phyloP scores from a whole-genome alignment of 2,888 invertebrate genomes.

The Hydrotaea cyrtoneurina region DNA sequence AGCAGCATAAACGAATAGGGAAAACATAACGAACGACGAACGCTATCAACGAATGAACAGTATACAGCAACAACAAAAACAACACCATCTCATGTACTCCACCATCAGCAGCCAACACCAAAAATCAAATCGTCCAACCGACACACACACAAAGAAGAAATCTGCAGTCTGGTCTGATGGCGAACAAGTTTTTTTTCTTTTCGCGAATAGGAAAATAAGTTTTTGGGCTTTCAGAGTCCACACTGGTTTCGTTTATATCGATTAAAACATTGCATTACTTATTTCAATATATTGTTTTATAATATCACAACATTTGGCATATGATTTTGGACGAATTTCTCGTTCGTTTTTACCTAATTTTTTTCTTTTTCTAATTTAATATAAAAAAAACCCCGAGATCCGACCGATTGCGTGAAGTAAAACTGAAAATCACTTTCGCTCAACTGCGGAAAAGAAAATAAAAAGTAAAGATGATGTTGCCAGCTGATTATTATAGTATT shows the following conservation, averaged over 20 bases:
- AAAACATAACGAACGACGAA: conserved; percentile 39
- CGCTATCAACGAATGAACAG: conserved; percentile 50
- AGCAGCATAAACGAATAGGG: conserved; percentile 34
- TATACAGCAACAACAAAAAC: conserved; percentile 13
- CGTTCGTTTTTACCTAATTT: conserved; percentile 11
- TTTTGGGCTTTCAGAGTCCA: not conserved
- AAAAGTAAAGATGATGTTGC: conserved; percentile 44
- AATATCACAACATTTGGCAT: not conserved
- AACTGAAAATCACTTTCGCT: conserved; percentile 70
- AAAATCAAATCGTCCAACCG: conserved; percentile 46
- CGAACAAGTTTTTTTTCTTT: conserved; percentile 58
- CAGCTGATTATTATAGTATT: not conserved
- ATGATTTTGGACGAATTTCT: not conserved
- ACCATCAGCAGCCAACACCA: conserved; percentile 42
- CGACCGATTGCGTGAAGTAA: conserved; percentile 71
- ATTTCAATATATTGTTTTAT: not conserved
- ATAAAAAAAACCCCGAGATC: conserved; percentile 21
- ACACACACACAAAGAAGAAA: conserved; percentile 52
- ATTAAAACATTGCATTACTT: not conserved
- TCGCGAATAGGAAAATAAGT: not conserved
- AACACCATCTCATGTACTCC: conserved; percentile 51
- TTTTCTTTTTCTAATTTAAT: conserved; percentile 34
- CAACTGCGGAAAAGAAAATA: conserved; percentile 57
- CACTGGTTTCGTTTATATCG: not conserved
- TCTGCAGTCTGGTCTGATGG: conserved; percentile 59